A percentile compares a stretch with the other conserved stretches of the same genome.
These are phyloP conservation scores for Neotoxoptera formosana DNA, from an alignment of 1,140 invertebrate genomes.

Conservation along the genomic window DNA sequence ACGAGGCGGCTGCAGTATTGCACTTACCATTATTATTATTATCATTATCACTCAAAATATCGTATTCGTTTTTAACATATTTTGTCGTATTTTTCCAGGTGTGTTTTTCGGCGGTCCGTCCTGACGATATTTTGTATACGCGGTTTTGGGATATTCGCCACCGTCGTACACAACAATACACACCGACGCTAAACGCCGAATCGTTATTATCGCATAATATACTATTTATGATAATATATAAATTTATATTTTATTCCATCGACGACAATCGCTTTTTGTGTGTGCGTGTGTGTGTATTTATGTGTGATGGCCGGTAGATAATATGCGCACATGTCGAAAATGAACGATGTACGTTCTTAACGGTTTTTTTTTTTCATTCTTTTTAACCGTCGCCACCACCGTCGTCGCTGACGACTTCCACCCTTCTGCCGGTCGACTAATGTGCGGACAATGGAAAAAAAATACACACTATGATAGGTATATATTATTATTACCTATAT, in stretches of 20 bases:
- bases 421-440: not conserved
- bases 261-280: not conserved
- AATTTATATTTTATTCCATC: not conserved
- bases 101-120: not conserved
- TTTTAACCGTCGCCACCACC: not conserved
- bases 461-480: not conserved
- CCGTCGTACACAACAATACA: not conserved
- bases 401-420: not conserved
- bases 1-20: no score
- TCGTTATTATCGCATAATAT: not conserved
- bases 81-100: constrained; percentile 6
- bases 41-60: not conserved
- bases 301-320: not conserved
- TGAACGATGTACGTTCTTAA: not conserved
- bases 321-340: not conserved
- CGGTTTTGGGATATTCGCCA: not conserved
- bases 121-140: no score
- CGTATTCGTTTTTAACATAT: not conserved
- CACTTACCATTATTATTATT: not conserved
- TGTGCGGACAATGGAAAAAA: not conserved
- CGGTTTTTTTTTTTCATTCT: constrained; percentile 33
- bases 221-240: not conserved
- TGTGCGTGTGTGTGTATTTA: not conserved
- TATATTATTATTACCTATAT: no score
- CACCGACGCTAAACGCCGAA: not conserved